phyloP scores from a whole-genome alignment of 2,888 invertebrate genomes.

The Drosophila parthenogenetica region DNA sequence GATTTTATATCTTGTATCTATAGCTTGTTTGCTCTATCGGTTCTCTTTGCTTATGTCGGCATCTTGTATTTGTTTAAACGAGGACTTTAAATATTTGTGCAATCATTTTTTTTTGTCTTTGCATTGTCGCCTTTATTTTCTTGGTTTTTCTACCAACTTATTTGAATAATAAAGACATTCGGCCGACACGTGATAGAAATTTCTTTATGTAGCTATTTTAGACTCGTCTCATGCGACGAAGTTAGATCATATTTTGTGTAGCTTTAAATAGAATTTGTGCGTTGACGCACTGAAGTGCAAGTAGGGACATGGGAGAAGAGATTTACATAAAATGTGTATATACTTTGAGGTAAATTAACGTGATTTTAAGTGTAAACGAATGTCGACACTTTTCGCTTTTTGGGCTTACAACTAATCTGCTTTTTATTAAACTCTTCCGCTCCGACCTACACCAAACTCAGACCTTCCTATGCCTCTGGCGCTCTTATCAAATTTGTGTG shows the following conservation, averaged over 20 bases:
- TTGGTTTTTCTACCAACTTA: conserved; percentile 4
- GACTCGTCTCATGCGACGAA: background rate
- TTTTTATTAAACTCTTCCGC: conserved; percentile 56
- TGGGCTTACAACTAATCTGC: conserved; percentile 23
- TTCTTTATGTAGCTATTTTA: conserved; percentile 18
- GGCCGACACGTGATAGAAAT: conserved; percentile 27
- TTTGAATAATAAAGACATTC: conserved; percentile 19
- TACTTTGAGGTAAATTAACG: background rate
- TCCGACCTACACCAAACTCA: conserved; percentile 60
- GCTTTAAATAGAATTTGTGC: conserved; percentile 49
- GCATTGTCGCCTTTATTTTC: background rate
- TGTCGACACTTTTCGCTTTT: conserved; percentile 20
- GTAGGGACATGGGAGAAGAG: conserved; percentile 33
- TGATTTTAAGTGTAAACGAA: conserved; percentile 8
- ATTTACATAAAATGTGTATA: background rate
- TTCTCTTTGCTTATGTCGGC: conserved; percentile 26
- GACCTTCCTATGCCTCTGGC: background rate
- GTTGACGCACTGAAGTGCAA: conserved; percentile 18
- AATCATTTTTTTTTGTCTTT: conserved; percentile 7
- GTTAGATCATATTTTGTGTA: conserved; percentile 1
- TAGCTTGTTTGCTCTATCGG: conserved; percentile 51
- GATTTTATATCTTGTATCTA: conserved; percentile 27
- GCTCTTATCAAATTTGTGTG: conserved; percentile 52
- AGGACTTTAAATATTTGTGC: conserved; percentile 42
- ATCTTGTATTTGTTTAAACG: conserved; percentile 20